Evolutionary conservation across 92 coral and sea anemone species (phyloP).

Genomic region (Phenganax marumi): DNA sequence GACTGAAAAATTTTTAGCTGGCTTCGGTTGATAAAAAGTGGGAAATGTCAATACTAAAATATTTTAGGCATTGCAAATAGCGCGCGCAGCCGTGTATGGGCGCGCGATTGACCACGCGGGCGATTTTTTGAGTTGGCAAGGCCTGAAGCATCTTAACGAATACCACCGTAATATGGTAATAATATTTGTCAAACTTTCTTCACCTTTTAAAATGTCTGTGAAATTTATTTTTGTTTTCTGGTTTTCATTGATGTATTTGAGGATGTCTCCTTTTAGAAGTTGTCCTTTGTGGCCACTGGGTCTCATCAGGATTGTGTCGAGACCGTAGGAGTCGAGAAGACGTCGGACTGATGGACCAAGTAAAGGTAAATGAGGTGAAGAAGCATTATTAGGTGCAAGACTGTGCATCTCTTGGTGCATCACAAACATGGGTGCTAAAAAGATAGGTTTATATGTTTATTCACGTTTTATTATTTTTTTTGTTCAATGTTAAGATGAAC

Average conservation of each 20-base stretch:
- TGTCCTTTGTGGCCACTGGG: conserved; percentile 91
- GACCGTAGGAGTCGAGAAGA: conserved; percentile 68
- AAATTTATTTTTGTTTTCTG: conserved; percentile 44
- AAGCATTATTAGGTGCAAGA: neutral
- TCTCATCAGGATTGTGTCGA: conserved; percentile 75
- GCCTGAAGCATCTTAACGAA: neutral
- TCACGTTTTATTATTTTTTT: too few species aligned
- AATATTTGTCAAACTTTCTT: neutral
- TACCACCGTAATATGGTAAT: neutral
- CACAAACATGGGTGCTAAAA: neutral
- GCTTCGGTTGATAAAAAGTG: too few species aligned
- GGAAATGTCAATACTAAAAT: too few species aligned
- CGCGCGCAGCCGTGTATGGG: too few species aligned
- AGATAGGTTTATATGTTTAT: neutral
- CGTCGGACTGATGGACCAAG: conserved; percentile 79
- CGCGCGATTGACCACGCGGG: too few species aligned
- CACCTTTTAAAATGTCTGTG: conserved; percentile 23
- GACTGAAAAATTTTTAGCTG: too few species aligned
- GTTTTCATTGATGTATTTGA: conserved; percentile 67
- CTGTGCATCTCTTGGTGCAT: neutral
- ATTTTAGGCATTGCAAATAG: too few species aligned
- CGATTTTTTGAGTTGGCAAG: too few species aligned
- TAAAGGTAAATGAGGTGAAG: neutral
- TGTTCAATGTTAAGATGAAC: too few species aligned
- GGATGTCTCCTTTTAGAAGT: conserved; percentile 84